Evolutionary conservation across 2,113 vertebrate genomes (phyloP), one percentile per base, ranked within the genome.

Genomic region (Morone chrysops): DNA sequence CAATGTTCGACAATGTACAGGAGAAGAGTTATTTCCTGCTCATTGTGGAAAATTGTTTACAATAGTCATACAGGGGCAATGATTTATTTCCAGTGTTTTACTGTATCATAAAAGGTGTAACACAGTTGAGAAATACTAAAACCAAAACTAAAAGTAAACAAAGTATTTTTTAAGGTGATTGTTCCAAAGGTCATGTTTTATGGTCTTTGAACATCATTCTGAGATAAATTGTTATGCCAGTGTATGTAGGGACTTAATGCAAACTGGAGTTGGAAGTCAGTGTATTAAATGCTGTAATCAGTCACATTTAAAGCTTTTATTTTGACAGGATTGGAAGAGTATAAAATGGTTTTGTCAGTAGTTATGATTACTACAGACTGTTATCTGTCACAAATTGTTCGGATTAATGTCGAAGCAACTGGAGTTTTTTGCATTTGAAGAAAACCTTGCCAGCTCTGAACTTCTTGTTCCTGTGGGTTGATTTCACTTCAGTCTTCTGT

Each of bases 1-100:
- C 41, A 50, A 45, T n/a, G 40, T 57, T 81, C 5, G 17, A 61
- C 18, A 87, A 68, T 67, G 70, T 43, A 63, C 38, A 62, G 8
- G 45, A 56, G 40, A 57, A 22, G 20, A 73, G 25, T 62, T 10
- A 75, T 60, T 80, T 85, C 60, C 79, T 90, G 66, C 31, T 82
- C 11, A 59, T 16, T 18, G 22, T 61, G 13, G 16, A 59, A 74
- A 67, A 63, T 14, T 4, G 61, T 51, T 77, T 20, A 1, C 31
- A 31, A 31, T 4, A 54, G 54, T 81, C 38, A 20, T 40, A 11
- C 20, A 17, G 57, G 22, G 20, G 59, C 40, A 77, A 72, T 59
- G 20, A 9, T 4, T 61, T 0, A 20, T 66, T 2, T 38, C 13
- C 12, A 40, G 5, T 47, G 47, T 47, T 14, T 9, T 11, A 5